A percentile compares a stretch with the other conserved stretches of the same genome.
phyloP scores from a whole-genome alignment of 2,797 vertebrate species.

The Hipposideros larvatus region DNA sequence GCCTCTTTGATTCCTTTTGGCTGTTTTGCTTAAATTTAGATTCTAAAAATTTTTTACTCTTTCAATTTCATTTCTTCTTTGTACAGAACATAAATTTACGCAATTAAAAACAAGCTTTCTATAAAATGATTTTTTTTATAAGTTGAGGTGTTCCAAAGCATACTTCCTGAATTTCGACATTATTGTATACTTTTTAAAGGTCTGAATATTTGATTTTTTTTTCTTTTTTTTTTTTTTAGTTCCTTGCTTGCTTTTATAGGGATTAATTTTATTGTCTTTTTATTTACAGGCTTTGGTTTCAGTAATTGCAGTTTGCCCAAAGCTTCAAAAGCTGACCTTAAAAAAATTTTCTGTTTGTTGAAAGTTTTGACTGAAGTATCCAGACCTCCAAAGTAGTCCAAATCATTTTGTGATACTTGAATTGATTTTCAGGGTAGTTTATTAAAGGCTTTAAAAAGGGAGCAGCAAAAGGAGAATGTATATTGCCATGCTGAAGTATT shows the following conservation, averaged over 20 bases:
- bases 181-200: neutral
- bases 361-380: neutral
- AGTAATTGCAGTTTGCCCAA: neutral
- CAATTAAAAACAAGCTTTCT: conserved; percentile 21
- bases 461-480: neutral
- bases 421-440: conserved; percentile 4
- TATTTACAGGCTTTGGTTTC: neutral
- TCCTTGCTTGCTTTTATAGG: no score
- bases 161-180: neutral
- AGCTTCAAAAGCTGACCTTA: neutral
- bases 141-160: neutral
- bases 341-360: neutral
- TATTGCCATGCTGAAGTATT: neutral
- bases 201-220: no score
- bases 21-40: conserved; percentile 48
- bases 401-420: neutral
- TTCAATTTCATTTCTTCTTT: neutral
- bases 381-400: neutral
- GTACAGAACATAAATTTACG: neutral
- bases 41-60: neutral
- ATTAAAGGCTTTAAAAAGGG: neutral
- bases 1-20: neutral
- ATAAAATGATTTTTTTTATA: neutral
- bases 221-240: no score
- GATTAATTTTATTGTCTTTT: neutral